Conservation (phyloP, 2,113 vertebrate species). For the Ameiurus melas region DNA sequence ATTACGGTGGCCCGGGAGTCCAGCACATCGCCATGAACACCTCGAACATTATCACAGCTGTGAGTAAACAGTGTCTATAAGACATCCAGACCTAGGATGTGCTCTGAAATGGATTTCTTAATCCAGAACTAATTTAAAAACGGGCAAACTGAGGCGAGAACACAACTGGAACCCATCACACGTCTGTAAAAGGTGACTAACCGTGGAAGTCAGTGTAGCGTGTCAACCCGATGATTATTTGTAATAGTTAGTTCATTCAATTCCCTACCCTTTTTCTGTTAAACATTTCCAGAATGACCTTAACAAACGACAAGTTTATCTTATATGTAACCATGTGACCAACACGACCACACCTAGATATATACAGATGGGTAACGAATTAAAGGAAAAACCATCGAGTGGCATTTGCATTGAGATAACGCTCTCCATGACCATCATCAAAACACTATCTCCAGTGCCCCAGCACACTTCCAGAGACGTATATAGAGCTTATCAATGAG, state of each 20-base stretch:
- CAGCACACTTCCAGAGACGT: not conserved
- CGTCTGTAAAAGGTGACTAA: not conserved
- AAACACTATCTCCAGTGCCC: not conserved
- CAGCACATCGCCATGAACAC: constrained; percentile 96
- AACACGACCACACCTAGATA: not conserved
- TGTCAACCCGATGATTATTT: no score
- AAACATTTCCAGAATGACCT: not conserved
- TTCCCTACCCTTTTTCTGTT: no score
- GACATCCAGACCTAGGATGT: not conserved
- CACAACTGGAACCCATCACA: not conserved
- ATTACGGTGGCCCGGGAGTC: constrained; percentile 89
- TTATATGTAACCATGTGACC: not conserved
- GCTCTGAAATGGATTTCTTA: not conserved
- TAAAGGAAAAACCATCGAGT: not conserved
- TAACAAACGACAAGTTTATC: not conserved
- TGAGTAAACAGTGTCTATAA: constrained; percentile 62
- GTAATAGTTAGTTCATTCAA: no score
- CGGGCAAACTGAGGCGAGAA: not conserved
- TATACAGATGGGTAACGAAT: not conserved
- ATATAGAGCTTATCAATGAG: not conserved
- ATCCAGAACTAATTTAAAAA: not conserved
- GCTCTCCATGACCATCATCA: not conserved
- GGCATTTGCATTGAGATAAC: not conserved
- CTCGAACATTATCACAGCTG: constrained; percentile 84
- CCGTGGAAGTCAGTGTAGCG: not conserved